Conservation (phyloP, 2,888 invertebrate genomes). For the Poecilus cupreus region DNA sequence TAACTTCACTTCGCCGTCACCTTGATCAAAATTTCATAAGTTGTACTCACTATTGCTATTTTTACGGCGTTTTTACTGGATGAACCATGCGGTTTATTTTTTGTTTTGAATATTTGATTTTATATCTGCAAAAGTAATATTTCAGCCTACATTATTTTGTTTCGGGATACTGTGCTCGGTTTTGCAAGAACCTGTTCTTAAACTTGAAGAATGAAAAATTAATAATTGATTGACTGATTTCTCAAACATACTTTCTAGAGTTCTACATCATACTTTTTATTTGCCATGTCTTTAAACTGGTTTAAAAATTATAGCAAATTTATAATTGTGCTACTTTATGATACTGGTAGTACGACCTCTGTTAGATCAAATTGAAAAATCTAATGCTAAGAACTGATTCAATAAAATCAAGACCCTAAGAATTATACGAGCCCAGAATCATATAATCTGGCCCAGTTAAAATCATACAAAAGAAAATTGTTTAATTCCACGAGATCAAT, state of each 20-base stretch:
- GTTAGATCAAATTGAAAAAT: no score
- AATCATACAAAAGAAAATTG: no score
- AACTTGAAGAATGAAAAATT: conserved; percentile 14
- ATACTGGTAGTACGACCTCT: no score
- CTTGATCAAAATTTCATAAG: conserved; percentile 11
- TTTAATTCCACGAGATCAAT: no score
- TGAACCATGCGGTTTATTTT: neutral
- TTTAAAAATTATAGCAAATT: no score
- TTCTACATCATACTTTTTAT: neutral
- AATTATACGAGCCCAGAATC: no score
- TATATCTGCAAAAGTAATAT: conserved; percentile 19
- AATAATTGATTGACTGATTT: conserved; percentile 15
- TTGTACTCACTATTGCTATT: neutral
- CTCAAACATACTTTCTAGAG: conserved; percentile 13
- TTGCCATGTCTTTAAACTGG: neutral
- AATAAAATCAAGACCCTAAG: no score
- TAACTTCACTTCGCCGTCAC: neutral
- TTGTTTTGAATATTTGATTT: conserved; percentile 22
- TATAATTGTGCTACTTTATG: no score
- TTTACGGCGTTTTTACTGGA: conserved; percentile 14
- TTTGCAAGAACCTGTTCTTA: conserved; percentile 11
- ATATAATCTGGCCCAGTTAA: no score
- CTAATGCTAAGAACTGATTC: no score
- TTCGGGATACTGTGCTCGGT: neutral
- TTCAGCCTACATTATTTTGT: neutral